Evolutionary conservation across 2,888 invertebrate genomes (phyloP).

Genomic region (Gonocerus acuteangulatus): DNA sequence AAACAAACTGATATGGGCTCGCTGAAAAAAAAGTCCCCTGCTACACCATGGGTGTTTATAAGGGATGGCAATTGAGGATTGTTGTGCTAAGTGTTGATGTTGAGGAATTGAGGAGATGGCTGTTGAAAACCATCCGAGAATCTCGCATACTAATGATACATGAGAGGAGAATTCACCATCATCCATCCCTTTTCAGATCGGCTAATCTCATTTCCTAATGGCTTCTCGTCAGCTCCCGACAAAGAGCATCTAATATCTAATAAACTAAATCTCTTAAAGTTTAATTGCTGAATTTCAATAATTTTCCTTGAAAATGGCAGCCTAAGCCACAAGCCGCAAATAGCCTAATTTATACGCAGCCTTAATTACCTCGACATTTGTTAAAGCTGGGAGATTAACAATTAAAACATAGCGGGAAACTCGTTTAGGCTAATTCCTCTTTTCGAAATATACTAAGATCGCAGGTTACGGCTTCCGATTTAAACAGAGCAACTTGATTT

Average conservation of each 20-base stretch:
- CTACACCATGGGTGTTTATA: no score
- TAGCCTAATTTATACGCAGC: conserved; percentile 13
- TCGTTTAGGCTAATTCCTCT: conserved; percentile 1
- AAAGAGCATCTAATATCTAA: conserved; percentile 14
- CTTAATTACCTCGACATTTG: conserved; percentile 13
- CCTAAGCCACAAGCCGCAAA: neutral
- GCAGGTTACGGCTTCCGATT: no score
- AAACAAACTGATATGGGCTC: no score
- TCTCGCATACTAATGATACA: no score
- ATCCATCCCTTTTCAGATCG: neutral
- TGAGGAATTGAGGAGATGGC: no score
- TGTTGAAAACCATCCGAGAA: no score
- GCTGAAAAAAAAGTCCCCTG: no score
- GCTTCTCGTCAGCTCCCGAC: neutral
- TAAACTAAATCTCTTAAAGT: conserved; percentile 18
- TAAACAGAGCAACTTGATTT: no score
- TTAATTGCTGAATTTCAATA: conserved; percentile 15
- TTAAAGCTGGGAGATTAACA: conserved; percentile 11
- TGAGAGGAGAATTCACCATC: no score
- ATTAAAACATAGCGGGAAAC: conserved; percentile 5
- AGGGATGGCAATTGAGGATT: no score
- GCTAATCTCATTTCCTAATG: conserved; percentile 1
- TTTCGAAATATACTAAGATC: no score
- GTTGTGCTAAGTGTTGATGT: no score
- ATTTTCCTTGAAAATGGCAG: conserved; percentile 8